A percentile compares a stretch with the other conserved stretches of the same genome.
These are phyloP conservation scores for Steinernema feltiae DNA, from an alignment of 1,140 invertebrate genomes.

Conservation along the genomic window DNA sequence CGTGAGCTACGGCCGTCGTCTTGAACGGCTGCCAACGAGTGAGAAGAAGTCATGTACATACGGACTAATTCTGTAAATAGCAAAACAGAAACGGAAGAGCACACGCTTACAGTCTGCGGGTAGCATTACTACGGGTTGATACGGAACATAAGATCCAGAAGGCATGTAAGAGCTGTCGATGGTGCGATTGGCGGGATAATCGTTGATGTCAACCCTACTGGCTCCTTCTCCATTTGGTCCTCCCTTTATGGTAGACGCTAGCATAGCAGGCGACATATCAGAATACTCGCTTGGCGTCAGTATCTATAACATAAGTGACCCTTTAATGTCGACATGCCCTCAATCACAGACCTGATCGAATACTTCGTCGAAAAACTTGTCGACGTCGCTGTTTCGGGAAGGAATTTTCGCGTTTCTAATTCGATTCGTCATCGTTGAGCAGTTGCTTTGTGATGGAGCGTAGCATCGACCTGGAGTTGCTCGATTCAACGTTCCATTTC, in stretches of 20 bases:
- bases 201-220: neutral
- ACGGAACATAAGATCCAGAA: neutral
- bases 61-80: neutral
- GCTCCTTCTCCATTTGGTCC: neutral
- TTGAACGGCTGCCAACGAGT: neutral
- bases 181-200: neutral
- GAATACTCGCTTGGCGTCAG: neutral
- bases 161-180: neutral
- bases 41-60: neutral
- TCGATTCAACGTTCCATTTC: neutral
- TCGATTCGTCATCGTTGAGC: neutral
- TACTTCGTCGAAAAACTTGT: neutral
- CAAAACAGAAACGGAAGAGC: no score
- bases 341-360: neutral
- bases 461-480: neutral
- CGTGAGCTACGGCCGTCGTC: neutral
- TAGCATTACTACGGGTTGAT: neutral
- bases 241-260: neutral
- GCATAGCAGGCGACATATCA: neutral
- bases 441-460: neutral
- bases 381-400: neutral
- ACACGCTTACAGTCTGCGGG: neutral
- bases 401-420: conserved; percentile 2
- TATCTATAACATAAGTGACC: neutral
- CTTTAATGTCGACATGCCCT: neutral